Base-by-base conservation (phyloP, 2,888 invertebrate genomes). In the Bembecia ichneumoniformis region DNA sequence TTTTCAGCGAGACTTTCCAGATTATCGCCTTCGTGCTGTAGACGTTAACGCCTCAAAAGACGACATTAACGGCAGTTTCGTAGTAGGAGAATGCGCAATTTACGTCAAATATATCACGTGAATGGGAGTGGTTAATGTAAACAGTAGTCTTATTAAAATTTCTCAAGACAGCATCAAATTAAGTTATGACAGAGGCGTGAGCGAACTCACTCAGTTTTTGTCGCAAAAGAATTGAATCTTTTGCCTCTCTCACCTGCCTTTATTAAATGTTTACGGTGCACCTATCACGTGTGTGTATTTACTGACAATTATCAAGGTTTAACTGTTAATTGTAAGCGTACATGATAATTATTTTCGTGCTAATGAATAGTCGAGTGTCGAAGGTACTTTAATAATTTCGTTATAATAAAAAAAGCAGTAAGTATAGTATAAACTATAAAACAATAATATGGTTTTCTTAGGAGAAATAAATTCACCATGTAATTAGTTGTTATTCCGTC, bases 81-180 rank as follows among this genome's bases (percentile, higher is more conserved):
- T 49, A 35, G 55, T 58, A 58, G 57, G 61, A 60, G 52, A 55
- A 50, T 54, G 53, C 61, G 68, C 72, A 72, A 74, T 80, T 78
- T 69, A 61, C 68, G 68, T 75, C 66, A 65, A 70, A 76, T 75
- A 66, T 74, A 72, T 77, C 73, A 77, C 67, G 62, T 64, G 63
- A 73, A 76, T 64, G 64, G 66, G 59, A 58, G 53, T 53, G 55
- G 63, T 49, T 69, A 68, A 65, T 67, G 62, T 64, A 65, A 66
- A 62, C 57, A 54, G 55, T 52, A 59, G 60, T 53, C 55, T 66
- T 72, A 71, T 71, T 68, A 70, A 69, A 64, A 68, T 68, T 71
- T 68, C 62, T 60, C 52, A 58, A 63, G 57, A 56, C 58, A 55
- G 48, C 20, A 51, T 54, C 40, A 40, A 40, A 40, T 40, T 40